These are phyloP conservation scores for Capricornis sumatraensis DNA, from an alignment of 2,113 vertebrate genomes.

Conservation along the genomic window DNA sequence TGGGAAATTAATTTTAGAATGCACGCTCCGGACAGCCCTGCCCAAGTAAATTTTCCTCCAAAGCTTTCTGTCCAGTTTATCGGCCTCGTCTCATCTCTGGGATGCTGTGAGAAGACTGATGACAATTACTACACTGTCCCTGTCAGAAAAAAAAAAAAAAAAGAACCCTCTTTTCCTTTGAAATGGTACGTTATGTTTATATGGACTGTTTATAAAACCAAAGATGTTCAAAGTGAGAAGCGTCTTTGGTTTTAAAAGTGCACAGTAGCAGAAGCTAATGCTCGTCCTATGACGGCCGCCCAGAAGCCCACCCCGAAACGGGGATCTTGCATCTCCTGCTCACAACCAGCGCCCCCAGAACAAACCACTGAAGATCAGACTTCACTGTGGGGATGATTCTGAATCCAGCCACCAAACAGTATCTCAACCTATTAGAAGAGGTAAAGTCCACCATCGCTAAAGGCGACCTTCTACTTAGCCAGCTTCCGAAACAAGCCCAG, in stretches of 20 bases:
- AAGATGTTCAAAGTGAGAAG: background rate
- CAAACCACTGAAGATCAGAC: background rate
- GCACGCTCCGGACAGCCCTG: background rate
- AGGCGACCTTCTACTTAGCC: background rate
- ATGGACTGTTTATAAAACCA: background rate
- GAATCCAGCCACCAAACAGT: background rate
- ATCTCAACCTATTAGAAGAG: background rate
- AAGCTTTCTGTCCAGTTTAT: background rate
- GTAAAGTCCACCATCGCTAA: background rate
- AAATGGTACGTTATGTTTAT: fast-evolving
- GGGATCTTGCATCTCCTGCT: background rate
- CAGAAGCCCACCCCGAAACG: background rate
- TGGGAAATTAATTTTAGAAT: background rate
- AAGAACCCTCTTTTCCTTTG: background rate
- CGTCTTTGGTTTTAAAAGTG: background rate
- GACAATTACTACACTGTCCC: background rate
- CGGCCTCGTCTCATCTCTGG: fast-evolving
- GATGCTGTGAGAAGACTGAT: background rate
- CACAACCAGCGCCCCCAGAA: background rate
- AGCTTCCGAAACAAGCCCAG: background rate
- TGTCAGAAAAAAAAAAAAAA: background rate
- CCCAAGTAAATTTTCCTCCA: background rate
- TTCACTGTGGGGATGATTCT: background rate
- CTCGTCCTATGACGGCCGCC: background rate
- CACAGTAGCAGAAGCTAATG: fast-evolving